A percentile compares a stretch with the other conserved stretches of the same genome.
Evolutionary conservation across 2,797 vertebrate genomes (phyloP).

Genomic region (Lithobates sylvaticus): DNA sequence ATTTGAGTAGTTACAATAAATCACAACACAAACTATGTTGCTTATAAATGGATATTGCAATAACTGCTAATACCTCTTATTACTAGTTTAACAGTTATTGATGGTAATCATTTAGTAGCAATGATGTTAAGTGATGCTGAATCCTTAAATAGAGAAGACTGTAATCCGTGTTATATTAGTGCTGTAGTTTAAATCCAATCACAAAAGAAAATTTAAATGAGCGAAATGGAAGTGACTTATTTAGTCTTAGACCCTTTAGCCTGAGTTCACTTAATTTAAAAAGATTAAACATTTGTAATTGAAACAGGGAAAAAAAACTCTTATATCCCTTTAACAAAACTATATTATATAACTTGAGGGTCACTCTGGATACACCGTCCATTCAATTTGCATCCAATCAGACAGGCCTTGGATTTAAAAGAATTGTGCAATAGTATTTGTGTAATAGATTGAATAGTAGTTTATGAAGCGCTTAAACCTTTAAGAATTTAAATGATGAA

Average conservation of each 20-base stretch:
- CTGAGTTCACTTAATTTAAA: neutral
- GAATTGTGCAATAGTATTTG: too few relatives aligned
- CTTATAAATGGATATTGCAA: neutral
- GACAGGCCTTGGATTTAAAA: too few relatives aligned
- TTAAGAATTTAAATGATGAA: too few relatives aligned
- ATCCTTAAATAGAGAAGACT: neutral
- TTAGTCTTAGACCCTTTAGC: neutral
- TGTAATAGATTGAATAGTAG: too few relatives aligned
- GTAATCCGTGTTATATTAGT: neutral
- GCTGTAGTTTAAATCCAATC: neutral
- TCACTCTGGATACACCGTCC: too few relatives aligned
- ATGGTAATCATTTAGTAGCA: conserved; percentile 14
- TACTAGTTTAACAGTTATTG: conserved; percentile 6
- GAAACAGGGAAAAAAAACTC: neutral
- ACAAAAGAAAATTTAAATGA: neutral
- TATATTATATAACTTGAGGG: neutral
- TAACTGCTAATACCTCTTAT: conserved; percentile 22
- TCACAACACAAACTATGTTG: neutral
- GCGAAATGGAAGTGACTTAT: neutral
- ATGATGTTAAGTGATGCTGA: conserved; percentile 2
- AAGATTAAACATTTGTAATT: neutral
- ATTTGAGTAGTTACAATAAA: neutral
- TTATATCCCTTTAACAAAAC: too few relatives aligned
- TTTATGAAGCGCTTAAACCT: too few relatives aligned
- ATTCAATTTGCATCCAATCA: too few relatives aligned